Percentiles rank a stretch among this genome's conserved stretches.
These are phyloP conservation scores for Lichenostomus cassidix DNA, from an alignment of 2,113 vertebrate genomes.

Conservation along the genomic window DNA sequence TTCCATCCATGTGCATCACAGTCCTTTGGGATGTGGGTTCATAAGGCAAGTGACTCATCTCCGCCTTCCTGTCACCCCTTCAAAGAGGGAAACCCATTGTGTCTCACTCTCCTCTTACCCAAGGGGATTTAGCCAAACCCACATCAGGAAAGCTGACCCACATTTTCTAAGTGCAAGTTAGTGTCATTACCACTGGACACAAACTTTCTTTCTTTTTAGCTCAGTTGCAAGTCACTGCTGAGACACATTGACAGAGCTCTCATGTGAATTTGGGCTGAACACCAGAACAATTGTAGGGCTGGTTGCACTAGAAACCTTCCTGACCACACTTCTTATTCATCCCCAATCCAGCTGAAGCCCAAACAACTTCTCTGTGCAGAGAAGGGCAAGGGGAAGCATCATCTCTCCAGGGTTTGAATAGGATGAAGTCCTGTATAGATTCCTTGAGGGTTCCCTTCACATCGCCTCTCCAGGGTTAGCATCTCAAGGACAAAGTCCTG, in stretches of 20 bases:
- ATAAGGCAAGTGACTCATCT: not conserved
- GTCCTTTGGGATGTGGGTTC: not conserved
- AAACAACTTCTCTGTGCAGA: not conserved
- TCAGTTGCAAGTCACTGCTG: not conserved
- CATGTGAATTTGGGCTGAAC: not conserved
- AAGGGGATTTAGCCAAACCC: not conserved
- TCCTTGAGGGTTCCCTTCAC: not conserved
- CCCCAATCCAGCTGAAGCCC: not conserved
- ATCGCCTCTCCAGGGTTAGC: not conserved
- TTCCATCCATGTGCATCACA: not conserved
- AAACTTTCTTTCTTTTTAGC: not conserved
- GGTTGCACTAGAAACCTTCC: not conserved
- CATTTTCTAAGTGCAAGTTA: not conserved
- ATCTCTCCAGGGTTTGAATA: not conserved
- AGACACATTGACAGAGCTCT: not conserved
- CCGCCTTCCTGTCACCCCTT: not conserved
- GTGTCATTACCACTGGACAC: not conserved
- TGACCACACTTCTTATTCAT: not conserved
- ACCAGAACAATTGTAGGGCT: not conserved
- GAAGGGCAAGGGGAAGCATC: not conserved
- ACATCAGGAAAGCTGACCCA: not conserved
- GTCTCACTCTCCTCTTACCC: not conserved
- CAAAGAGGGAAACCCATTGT: not conserved
- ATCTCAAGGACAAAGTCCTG: not conserved
- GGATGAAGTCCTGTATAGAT: not conserved